phyloP scores from a whole-genome alignment of 53 echinoderm and acorn worm genomes.

The Zoroaster sp. region DNA sequence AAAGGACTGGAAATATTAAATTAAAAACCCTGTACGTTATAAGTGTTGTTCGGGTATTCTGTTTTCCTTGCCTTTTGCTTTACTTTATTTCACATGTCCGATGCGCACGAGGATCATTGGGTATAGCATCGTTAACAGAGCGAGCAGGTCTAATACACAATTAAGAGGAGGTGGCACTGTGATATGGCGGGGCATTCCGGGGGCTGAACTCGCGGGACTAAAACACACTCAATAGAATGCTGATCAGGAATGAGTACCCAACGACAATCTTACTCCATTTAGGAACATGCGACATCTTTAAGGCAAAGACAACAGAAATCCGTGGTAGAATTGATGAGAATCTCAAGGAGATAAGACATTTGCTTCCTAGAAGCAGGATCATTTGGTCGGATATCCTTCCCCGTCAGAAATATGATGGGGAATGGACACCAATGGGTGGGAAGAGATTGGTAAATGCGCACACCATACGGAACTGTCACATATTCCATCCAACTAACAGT shows the following conservation, averaged over 20 bases:
- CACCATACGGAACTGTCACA: no score
- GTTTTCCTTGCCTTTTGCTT: neutral
- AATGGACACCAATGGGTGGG: no score
- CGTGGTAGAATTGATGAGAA: neutral
- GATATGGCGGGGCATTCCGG: neutral
- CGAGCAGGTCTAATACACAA: neutral
- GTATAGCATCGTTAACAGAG: neutral
- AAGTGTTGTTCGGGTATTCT: neutral
- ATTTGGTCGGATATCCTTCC: constrained; percentile 34
- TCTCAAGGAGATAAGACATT: neutral
- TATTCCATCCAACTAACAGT: no score
- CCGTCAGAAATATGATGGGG: no score
- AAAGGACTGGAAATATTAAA: no score
- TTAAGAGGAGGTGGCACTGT: neutral
- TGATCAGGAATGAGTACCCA: neutral
- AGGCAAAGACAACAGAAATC: neutral
- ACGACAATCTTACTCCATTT: constrained; percentile 25
- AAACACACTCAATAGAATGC: neutral
- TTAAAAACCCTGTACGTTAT: no score
- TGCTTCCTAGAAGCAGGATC: neutral
- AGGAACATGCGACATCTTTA: constrained; percentile 4
- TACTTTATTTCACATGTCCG: neutral
- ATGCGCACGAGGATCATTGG: neutral
- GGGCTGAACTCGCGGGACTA: constrained; percentile 7
- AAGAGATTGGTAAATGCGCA: no score